Conservation (phyloP, 2,113 vertebrate genomes). For the Pterocles burchelli region DNA sequence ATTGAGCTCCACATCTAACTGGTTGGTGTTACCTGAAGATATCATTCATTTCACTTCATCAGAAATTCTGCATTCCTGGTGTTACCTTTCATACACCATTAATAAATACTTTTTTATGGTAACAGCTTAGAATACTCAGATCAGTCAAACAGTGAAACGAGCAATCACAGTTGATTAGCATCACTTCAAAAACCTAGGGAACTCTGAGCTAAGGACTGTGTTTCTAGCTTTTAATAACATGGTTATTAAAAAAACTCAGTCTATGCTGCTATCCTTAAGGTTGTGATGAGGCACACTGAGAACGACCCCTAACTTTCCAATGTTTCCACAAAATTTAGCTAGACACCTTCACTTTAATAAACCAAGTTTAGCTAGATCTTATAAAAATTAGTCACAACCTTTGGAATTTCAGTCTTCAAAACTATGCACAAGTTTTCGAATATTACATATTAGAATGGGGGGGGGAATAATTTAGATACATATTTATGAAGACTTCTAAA, state of each 20-base stretch:
- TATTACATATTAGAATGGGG: neutral
- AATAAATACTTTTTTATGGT: neutral
- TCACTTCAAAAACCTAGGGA: neutral
- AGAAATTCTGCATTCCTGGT: neutral
- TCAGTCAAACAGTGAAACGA: neutral
- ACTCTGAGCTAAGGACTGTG: neutral
- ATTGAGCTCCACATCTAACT: neutral
- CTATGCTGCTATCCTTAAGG: neutral
- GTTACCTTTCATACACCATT: neutral
- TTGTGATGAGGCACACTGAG: neutral
- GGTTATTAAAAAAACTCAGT: neutral
- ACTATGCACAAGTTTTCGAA: neutral
- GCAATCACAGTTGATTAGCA: neutral
- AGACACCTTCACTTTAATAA: neutral
- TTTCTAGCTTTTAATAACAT: neutral
- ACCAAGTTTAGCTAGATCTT: neutral
- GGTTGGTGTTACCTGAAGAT: neutral
- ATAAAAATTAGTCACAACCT: neutral
- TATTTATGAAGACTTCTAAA: neutral
- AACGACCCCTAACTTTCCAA: neutral
- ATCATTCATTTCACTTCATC: neutral
- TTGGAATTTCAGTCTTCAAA: neutral
- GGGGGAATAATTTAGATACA: neutral
- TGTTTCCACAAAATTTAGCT: neutral
- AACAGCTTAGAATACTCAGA: neutral